Percentiles rank a stretch among this genome's conserved stretches.
Evolutionary conservation across 2,113 vertebrate genomes (phyloP).

Genomic region (Catharus bicknelli): DNA sequence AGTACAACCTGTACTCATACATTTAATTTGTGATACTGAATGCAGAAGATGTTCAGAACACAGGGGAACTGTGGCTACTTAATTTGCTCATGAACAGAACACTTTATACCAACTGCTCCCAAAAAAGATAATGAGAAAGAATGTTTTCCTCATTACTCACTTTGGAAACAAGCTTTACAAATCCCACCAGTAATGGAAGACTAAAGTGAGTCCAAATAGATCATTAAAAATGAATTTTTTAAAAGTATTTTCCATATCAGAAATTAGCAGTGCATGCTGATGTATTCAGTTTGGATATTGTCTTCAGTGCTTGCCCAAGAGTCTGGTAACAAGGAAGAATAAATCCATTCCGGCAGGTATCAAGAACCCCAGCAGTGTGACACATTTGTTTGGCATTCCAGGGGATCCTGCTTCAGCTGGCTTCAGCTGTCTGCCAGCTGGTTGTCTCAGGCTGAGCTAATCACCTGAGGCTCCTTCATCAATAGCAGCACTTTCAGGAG

Average conservation of each 20-base stretch:
- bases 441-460: not conserved
- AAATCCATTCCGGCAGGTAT: not conserved
- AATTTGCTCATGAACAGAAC: not conserved
- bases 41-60: not conserved
- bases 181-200: not conserved
- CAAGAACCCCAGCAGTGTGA: not conserved
- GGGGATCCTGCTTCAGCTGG: not conserved
- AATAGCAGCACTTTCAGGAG: not conserved
- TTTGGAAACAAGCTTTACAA: not conserved
- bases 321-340: not conserved
- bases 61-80: not conserved
- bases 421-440: not conserved
- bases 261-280: not conserved
- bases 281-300: not conserved
- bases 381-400: not conserved
- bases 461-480: not conserved
- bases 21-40: not conserved
- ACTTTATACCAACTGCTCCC: not conserved
- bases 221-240: not conserved
- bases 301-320: not conserved
- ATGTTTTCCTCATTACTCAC: not conserved
- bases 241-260: not conserved
- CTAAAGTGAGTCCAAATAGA: not conserved
- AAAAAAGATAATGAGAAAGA: not conserved
- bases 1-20: slow-evolving; percentile 22